A percentile compares a stretch with the other conserved stretches of the same genome.
Conservation (phyloP, 2,888 invertebrate genomes). For the Dynastes hyllus region DNA sequence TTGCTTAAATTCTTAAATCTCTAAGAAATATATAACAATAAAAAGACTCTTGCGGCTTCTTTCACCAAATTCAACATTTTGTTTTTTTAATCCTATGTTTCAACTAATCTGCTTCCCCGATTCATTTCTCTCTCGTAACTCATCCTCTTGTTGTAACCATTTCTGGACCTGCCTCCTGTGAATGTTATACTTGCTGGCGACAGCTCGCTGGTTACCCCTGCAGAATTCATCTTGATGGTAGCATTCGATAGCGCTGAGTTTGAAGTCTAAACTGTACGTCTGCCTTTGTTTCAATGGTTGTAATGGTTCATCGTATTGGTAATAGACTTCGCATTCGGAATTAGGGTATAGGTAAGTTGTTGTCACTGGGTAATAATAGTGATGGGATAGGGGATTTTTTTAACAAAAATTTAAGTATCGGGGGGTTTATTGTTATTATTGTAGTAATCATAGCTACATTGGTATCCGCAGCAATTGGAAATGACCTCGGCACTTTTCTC, state of each 20-base stretch:
- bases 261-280: constrained; percentile 73
- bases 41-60: constrained; percentile 40
- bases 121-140: constrained; percentile 66
- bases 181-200: constrained; percentile 71
- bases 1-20: constrained; percentile 36
- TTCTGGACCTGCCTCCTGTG: constrained; percentile 73
- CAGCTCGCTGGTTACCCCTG: constrained; percentile 71
- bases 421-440: constrained; percentile 61
- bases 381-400: constrained; percentile 69
- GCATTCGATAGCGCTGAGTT: constrained; percentile 73
- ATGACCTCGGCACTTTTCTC: constrained; percentile 30
- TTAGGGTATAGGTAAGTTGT: constrained; percentile 60
- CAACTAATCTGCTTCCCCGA: constrained; percentile 61
- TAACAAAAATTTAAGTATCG: too few relatives aligned
- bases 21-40: constrained; percentile 37
- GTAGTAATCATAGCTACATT: constrained; percentile 46
- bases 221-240: constrained; percentile 71
- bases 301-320: constrained; percentile 60
- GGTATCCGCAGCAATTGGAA: constrained; percentile 35
- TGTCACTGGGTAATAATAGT: constrained; percentile 71
- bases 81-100: not conserved
- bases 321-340: constrained; percentile 57
- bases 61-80: not conserved
- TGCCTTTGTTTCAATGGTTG: constrained; percentile 66
- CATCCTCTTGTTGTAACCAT: constrained; percentile 74